phyloP scores from a whole-genome alignment of 2,113 vertebrate genomes.

The Pan paniscus region DNA sequence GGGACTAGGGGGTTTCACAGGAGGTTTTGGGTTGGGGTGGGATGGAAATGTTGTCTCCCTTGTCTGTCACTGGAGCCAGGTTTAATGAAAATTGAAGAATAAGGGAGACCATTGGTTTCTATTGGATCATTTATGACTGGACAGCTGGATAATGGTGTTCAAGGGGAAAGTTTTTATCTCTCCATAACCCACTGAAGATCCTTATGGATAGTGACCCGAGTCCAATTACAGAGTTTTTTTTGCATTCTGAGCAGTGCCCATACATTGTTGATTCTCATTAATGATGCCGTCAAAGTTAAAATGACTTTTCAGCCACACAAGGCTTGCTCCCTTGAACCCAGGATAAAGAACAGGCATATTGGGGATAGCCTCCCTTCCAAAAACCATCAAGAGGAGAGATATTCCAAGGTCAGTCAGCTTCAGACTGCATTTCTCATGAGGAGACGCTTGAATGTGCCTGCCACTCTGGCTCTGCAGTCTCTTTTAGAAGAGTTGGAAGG shows the following conservation, averaged over 20 bases:
- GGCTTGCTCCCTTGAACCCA: neutral
- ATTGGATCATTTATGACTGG: neutral
- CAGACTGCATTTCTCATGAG: neutral
- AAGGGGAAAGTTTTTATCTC: conserved; percentile 26
- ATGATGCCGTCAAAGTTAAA: conserved; percentile 6
- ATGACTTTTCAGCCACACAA: neutral
- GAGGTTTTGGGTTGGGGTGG: neutral
- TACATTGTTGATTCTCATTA: conserved; percentile 29
- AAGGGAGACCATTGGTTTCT: neutral
- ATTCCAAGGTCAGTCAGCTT: neutral
- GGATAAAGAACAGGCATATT: neutral
- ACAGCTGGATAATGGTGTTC: conserved; percentile 39
- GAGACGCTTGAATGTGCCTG: neutral
- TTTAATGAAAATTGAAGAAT: neutral
- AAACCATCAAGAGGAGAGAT: neutral
- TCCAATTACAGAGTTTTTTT: neutral
- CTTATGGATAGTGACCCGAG: neutral
- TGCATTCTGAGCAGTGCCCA: neutral
- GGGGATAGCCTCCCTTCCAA: neutral
- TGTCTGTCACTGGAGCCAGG: neutral
- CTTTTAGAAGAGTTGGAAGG: neutral
- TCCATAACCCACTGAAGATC: neutral
- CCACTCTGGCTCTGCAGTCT: neutral
- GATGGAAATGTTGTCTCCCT: neutral
- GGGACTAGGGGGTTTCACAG: neutral